phyloP scores from a whole-genome alignment of 2,797 vertebrate species.

The Argya squamiceps region DNA sequence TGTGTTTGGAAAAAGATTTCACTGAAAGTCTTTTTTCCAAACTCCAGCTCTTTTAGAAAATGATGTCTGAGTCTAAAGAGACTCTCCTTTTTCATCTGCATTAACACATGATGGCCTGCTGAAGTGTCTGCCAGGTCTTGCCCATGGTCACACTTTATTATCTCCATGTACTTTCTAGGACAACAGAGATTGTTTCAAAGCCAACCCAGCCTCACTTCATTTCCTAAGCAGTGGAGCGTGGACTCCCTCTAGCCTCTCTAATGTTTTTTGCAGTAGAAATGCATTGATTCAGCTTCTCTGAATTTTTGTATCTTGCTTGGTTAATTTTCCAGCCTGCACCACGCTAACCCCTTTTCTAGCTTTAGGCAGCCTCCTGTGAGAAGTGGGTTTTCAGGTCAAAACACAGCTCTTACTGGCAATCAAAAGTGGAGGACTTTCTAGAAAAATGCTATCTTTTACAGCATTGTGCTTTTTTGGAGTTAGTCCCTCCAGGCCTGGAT shows the following conservation, averaged over 20 bases:
- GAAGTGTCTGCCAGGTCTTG: background rate
- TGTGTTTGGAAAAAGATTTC: background rate
- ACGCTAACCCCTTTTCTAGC: constrained; percentile 1
- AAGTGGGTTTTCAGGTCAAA: constrained; percentile 65
- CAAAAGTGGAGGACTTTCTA: background rate
- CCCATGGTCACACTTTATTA: background rate
- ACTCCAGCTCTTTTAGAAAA: background rate
- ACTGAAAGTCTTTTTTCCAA: background rate
- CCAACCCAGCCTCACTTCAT: background rate
- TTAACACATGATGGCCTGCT: background rate
- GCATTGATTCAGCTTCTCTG: background rate
- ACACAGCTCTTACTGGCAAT: constrained; percentile 8
- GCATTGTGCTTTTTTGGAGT: background rate
- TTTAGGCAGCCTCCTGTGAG: constrained; percentile 16
- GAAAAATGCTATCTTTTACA: constrained; percentile 5
- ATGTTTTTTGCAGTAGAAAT: constrained; percentile 36
- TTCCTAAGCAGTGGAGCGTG: constrained; percentile 40
- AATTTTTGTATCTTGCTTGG: background rate
- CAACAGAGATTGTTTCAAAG: background rate
- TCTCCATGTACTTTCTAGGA: background rate
- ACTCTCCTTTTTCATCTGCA: background rate
- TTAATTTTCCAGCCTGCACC: constrained; percentile 14
- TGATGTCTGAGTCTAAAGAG: background rate
- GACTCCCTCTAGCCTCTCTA: constrained; percentile 63
- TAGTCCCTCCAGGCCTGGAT: background rate